phyloP scores from a whole-genome alignment of 1,140 invertebrate species.

The Halictus rubicundus region DNA sequence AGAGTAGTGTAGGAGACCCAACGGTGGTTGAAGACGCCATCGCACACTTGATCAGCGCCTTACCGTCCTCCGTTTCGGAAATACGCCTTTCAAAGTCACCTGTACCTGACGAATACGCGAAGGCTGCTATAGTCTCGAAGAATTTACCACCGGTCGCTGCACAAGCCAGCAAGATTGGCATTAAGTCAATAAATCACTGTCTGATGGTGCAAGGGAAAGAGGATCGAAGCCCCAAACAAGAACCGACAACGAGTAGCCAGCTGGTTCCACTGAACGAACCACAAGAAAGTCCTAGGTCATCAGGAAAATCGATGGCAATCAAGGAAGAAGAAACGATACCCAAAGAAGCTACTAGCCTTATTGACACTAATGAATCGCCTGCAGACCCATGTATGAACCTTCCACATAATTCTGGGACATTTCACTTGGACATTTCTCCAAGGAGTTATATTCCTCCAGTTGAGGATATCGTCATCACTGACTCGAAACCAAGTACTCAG shows the following conservation, averaged over 20 bases:
- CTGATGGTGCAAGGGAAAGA: constrained; percentile 40
- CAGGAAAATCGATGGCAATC: constrained; percentile 7
- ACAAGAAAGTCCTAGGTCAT: neutral
- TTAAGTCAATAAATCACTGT: constrained; percentile 63
- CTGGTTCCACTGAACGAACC: neutral
- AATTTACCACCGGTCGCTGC: constrained; percentile 69
- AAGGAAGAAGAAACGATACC: neutral
- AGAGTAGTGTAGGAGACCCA: constrained; percentile 84
- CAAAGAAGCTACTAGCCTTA: neutral
- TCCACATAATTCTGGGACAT: neutral
- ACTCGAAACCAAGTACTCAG: constrained; percentile 1
- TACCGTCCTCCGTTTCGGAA: constrained; percentile 78
- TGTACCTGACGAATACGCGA: constrained; percentile 69
- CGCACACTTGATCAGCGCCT: constrained; percentile 84
- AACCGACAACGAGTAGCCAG: neutral
- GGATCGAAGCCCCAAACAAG: constrained; percentile 11
- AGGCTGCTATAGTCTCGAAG: constrained; percentile 72
- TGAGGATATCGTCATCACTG: constrained; percentile 12
- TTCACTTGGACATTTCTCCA: constrained; percentile 3
- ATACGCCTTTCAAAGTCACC: constrained; percentile 62
- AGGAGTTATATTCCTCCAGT: neutral
- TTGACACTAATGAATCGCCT: neutral
- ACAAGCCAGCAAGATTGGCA: constrained; percentile 71
- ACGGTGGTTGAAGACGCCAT: constrained; percentile 85
- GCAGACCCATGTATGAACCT: neutral